Percentiles rank a stretch among this genome's conserved stretches.
phyloP scores from a whole-genome alignment of 2,113 vertebrate species.

The Condylura cristata region DNA sequence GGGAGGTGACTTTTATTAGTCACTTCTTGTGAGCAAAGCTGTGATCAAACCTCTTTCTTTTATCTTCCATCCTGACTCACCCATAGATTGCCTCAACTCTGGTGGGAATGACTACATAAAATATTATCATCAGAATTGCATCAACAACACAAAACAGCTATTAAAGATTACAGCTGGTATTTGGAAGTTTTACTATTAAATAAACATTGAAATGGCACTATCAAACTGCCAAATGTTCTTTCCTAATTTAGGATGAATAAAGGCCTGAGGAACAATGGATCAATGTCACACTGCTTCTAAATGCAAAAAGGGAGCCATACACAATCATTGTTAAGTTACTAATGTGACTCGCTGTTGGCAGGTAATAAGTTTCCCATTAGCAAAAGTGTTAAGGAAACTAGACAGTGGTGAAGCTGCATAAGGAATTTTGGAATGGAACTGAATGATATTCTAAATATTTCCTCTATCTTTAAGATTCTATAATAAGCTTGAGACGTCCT shows the following conservation, averaged over 20 bases:
- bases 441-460: not conserved
- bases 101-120: slow-evolving; percentile 35
- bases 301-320: not conserved
- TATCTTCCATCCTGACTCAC: not conserved
- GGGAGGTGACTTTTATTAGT: not conserved
- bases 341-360: not conserved
- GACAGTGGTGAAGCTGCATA: not conserved
- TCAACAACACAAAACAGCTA: slow-evolving; percentile 3
- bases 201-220: slow-evolving; percentile 7
- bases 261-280: not conserved
- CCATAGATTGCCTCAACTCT: not conserved
- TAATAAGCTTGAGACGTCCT: not conserved
- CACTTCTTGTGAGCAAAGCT: not conserved
- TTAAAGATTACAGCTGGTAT: slow-evolving; percentile 49
- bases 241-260: slow-evolving; percentile 33
- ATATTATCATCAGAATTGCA: not conserved
- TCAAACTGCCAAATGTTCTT: slow-evolving; percentile 33
- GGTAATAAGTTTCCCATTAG: not conserved
- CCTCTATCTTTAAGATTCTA: not conserved
- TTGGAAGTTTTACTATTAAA: slow-evolving; percentile 47
- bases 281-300: slow-evolving; percentile 26
- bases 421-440: not conserved
- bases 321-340: not conserved
- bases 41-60: not conserved
- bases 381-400: not conserved